phyloP scores from a whole-genome alignment of 2,797 vertebrate genomes.

The Acanthurus tractus region DNA sequence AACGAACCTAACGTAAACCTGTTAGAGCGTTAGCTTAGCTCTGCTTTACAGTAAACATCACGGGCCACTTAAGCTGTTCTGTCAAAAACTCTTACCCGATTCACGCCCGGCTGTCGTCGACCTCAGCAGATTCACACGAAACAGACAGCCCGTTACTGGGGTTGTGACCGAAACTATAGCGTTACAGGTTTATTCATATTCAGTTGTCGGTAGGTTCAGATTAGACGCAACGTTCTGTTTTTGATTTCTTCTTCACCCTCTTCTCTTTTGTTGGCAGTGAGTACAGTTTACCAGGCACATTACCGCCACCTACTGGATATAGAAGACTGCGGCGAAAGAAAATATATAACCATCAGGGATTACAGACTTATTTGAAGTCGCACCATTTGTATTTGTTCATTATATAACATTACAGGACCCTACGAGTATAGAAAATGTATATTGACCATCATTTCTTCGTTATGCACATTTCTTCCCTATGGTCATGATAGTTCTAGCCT shows the following conservation, averaged over 20 bases:
- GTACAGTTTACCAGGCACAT: background rate
- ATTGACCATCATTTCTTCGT: too few species aligned
- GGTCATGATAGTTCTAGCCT: too few species aligned
- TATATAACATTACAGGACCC: too few species aligned
- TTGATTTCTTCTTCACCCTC: slow-evolving; percentile 16
- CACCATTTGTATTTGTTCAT: too few species aligned
- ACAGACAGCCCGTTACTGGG: background rate
- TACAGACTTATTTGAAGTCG: too few species aligned
- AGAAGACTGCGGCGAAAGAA: background rate
- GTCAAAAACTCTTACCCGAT: slow-evolving; percentile 40
- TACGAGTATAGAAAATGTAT: too few species aligned
- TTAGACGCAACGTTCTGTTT: slow-evolving; percentile 55
- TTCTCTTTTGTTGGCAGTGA: background rate
- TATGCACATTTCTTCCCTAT: too few species aligned
- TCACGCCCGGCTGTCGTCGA: slow-evolving; percentile 11
- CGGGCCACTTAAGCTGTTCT: background rate
- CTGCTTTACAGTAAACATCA: slow-evolving; percentile 17
- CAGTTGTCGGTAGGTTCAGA: slow-evolving; percentile 32
- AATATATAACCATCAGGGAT: too few species aligned
- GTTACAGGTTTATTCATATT: slow-evolving; percentile 50
- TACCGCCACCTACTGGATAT: slow-evolving; percentile 30
- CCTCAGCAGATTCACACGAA: background rate
- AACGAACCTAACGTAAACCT: background rate
- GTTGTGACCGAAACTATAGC: background rate
- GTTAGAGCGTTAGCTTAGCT: slow-evolving; percentile 29